phyloP scores from a whole-genome alignment of 2,888 invertebrate species.

The Trachelus troglodyta region DNA sequence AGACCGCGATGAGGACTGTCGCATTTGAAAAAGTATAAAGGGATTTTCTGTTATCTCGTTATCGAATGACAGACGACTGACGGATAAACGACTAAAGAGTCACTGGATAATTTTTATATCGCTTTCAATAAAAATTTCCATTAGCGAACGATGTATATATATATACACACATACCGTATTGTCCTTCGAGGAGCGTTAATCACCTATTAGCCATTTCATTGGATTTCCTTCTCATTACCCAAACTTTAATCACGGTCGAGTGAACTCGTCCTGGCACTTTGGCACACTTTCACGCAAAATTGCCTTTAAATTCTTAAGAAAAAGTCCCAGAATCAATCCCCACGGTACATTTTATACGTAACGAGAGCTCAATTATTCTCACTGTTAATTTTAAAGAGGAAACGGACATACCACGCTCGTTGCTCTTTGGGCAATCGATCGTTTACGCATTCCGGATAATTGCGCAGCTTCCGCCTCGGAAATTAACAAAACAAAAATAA shows the following conservation, averaged over 20 bases:
- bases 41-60: background rate
- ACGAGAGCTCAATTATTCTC: background rate
- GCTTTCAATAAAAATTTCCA: too few species aligned
- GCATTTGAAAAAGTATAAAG: background rate
- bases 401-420: background rate
- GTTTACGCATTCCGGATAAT: background rate
- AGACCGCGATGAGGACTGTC: background rate
- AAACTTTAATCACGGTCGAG: background rate
- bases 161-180: background rate
- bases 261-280: background rate
- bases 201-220: background rate
- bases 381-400: background rate
- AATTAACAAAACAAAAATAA: background rate
- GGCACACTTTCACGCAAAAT: background rate
- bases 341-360: background rate
- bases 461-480: background rate
- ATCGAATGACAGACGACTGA: background rate
- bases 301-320: background rate
- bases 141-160: background rate
- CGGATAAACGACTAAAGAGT: background rate
- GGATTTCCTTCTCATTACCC: background rate
- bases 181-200: background rate
- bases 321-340: background rate
- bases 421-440: background rate
- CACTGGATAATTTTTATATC: background rate